Conservation (phyloP, 2,888 invertebrate species). For the Hypselothyrea guttata region DNA sequence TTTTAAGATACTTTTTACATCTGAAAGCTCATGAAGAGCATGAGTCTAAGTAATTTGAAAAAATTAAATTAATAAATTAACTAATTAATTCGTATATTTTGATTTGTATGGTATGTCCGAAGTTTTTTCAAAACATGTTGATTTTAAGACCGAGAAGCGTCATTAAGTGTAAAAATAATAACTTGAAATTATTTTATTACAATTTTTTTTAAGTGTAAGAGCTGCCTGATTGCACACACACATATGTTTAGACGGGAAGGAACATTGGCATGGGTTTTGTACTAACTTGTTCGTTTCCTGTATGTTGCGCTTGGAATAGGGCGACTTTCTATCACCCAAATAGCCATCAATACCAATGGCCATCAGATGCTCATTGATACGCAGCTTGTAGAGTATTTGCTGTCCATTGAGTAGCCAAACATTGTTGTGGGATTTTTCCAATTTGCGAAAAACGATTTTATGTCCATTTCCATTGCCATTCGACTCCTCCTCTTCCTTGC, state of each 20-base stretch:
- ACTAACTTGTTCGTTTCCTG: slow-evolving; percentile 82
- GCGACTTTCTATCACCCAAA: slow-evolving; percentile 82
- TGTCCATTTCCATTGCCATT: slow-evolving; percentile 83
- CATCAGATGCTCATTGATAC: slow-evolving; percentile 81
- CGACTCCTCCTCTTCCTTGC: slow-evolving; percentile 82
- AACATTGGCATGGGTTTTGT: not conserved
- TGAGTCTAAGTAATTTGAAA: no score
- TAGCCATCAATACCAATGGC: slow-evolving; percentile 82
- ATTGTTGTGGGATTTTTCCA: slow-evolving; percentile 81
- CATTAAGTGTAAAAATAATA: no score
- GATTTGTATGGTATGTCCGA: no score
- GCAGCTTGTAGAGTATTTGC: slow-evolving; percentile 80
- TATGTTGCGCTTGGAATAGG: slow-evolving; percentile 82
- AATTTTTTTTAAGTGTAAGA: slow-evolving; percentile 31
- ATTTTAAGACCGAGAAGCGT: no score
- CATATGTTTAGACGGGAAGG: no score
- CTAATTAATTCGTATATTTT: no score
- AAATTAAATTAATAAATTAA: no score
- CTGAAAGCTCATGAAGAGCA: no score
- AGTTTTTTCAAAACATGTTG: no score
- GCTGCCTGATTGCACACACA: slow-evolving; percentile 18
- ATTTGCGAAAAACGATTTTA: slow-evolving; percentile 82
- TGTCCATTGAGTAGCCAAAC: slow-evolving; percentile 82
- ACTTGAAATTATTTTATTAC: no score
- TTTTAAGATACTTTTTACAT: no score